phyloP scores from a whole-genome alignment of 2,113 vertebrate species.

The Sinocyclocheilus anophthalmus region DNA sequence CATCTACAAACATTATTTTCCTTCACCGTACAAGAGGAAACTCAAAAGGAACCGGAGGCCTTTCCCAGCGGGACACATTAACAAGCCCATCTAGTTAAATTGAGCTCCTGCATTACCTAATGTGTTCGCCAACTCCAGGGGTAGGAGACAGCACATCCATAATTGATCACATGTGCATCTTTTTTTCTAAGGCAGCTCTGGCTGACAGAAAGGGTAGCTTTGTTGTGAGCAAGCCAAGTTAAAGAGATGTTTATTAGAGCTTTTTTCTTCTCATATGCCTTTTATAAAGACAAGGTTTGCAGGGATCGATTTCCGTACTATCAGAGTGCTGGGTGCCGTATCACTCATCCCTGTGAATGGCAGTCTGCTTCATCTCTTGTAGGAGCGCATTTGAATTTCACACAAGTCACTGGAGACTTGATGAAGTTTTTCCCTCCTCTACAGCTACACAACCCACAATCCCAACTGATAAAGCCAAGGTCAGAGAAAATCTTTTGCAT shows the following conservation, averaged over 20 bases:
- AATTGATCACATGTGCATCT: constrained; percentile 79
- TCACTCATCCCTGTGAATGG: constrained; percentile 36
- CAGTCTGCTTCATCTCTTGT: constrained; percentile 58
- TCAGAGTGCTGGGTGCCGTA: constrained; percentile 27
- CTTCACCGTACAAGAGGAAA: constrained; percentile 57
- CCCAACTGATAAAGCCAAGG: constrained; percentile 40
- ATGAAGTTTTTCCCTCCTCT: constrained; percentile 41
- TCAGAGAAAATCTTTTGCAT: constrained; percentile 16
- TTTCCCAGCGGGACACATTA: constrained; percentile 81
- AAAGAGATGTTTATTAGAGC: constrained; percentile 60
- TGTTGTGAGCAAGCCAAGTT: constrained; percentile 62
- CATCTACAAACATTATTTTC: constrained; percentile 60
- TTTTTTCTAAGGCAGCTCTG: constrained; percentile 73
- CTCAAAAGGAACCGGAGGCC: constrained; percentile 60
- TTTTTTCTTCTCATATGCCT: constrained; percentile 44
- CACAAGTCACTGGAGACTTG: constrained; percentile 66
- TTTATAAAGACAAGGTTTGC: constrained; percentile 62
- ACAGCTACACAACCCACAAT: constrained; percentile 19
- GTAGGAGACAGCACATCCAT: constrained; percentile 80
- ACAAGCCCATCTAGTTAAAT: constrained; percentile 85
- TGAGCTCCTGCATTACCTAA: constrained; percentile 83
- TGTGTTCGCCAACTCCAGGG: constrained; percentile 75
- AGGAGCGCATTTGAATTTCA: constrained; percentile 67
- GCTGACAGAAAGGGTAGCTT: constrained; percentile 64
- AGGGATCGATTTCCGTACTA: constrained; percentile 53